Evolutionary conservation across 2,113 vertebrate genomes (phyloP).

Genomic region (Sinocyclocheilus grahami): DNA sequence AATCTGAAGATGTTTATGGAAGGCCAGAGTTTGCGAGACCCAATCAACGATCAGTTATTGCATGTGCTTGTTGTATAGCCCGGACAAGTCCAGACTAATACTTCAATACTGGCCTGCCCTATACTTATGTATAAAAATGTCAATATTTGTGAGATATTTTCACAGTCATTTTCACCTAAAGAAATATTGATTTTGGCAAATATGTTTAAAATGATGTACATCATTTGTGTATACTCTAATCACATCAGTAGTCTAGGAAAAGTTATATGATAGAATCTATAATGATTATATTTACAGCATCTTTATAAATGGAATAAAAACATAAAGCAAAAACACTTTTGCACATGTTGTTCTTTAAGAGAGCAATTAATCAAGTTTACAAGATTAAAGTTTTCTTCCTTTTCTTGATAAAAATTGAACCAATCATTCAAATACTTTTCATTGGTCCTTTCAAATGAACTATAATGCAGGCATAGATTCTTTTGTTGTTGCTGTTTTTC

Average conservation of each 20-base stretch:
- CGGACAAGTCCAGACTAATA: neutral
- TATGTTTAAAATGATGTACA: no score
- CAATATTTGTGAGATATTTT: neutral
- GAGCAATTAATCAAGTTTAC: neutral
- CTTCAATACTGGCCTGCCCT: no score
- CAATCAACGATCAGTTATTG: neutral
- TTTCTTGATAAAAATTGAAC: neutral
- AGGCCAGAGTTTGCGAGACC: neutral
- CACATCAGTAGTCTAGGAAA: neutral
- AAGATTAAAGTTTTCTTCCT: neutral
- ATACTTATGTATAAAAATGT: neutral
- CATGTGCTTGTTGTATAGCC: neutral
- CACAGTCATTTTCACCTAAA: neutral
- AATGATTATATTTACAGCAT: no score
- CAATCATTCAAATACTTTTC: neutral
- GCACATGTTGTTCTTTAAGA: neutral
- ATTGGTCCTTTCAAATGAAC: neutral
- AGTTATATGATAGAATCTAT: no score
- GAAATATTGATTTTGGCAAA: no score
- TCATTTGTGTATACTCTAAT: neutral
- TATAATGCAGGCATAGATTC: neutral
- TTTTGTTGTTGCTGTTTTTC: neutral
- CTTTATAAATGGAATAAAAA: no score
- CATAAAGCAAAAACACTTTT: neutral
- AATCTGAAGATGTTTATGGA: slow-evolving; percentile 5